These are phyloP conservation scores for Apogon hyalosoma DNA, from an alignment of 2,797 vertebrate species.

Conservation along the genomic window DNA sequence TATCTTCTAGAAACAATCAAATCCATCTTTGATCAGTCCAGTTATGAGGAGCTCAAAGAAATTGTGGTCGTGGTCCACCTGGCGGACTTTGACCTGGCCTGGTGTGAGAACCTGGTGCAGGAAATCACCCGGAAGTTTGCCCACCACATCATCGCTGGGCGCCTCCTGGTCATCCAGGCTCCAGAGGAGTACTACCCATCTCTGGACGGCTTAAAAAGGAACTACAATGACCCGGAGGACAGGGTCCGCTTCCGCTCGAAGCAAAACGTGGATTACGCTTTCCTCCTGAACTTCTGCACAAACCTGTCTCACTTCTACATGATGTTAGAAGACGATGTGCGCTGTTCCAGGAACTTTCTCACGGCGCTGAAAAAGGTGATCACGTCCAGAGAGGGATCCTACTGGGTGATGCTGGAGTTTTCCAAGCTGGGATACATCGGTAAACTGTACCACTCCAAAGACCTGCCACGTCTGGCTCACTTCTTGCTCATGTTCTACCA, in stretches of 20 bases:
- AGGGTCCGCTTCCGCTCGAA: conserved; percentile 97
- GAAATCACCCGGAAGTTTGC: conserved; percentile 96
- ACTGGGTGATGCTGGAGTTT: conserved; percentile 99
- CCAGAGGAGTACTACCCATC: conserved; percentile 94
- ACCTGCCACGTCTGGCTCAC: conserved; percentile 94
- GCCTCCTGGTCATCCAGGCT: conserved; percentile 94
- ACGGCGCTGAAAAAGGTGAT: conserved; percentile 96
- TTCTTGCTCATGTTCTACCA: conserved; percentile 99
- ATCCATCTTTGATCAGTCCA: conserved; percentile 98
- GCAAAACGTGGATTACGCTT: conserved; percentile 98
- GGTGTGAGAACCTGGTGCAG: conserved; percentile 93
- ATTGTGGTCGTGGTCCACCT: conserved; percentile 96
- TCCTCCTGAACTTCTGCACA: conserved; percentile 96
- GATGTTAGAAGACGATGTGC: conserved; percentile 97
- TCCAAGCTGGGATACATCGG: conserved; percentile 99
- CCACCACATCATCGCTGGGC: conserved; percentile 96
- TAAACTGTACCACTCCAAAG: conserved; percentile 95
- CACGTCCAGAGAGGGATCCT: conserved; percentile 93
- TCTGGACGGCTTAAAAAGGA: conserved; percentile 95
- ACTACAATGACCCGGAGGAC: conserved; percentile 97
- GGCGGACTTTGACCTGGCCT: conserved; percentile 92
- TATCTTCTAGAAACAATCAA: conserved; percentile 98
- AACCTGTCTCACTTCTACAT: conserved; percentile 97
- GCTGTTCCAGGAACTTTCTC: conserved; percentile 96
- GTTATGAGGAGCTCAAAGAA: conserved; percentile 97